Evolutionary conservation across 2,888 invertebrate species (phyloP).

Genomic region (Troglohyphantes excavatus): DNA sequence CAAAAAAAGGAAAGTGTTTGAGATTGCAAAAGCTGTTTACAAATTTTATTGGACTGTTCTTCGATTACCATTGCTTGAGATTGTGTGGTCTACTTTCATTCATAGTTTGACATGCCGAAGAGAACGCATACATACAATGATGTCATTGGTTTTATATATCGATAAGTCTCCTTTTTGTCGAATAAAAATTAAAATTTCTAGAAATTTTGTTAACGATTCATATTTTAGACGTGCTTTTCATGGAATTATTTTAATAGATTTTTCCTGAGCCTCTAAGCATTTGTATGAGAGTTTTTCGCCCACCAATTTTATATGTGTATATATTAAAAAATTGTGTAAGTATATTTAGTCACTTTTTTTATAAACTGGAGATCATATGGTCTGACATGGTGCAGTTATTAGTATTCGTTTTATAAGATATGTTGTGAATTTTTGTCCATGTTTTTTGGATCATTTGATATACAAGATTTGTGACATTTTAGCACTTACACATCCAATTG

Average conservation of each 20-base stretch:
- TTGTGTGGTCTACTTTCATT: slow-evolving; percentile 41
- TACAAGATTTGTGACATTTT: slow-evolving; percentile 78
- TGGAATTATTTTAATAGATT: slow-evolving; percentile 66
- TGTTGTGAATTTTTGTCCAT: slow-evolving; percentile 77
- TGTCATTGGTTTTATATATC: slow-evolving; percentile 15
- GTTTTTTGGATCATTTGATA: slow-evolving; percentile 78
- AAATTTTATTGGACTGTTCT: slow-evolving; percentile 21
- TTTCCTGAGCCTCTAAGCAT: slow-evolving; percentile 70
- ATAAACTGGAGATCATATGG: slow-evolving; percentile 50
- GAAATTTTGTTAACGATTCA: slow-evolving; percentile 48
- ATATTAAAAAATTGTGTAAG: slow-evolving; percentile 74
- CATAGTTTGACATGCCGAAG: slow-evolving; percentile 12
- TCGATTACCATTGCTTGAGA: slow-evolving; percentile 37
- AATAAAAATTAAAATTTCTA: slow-evolving; percentile 30
- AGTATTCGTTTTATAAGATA: slow-evolving; percentile 78
- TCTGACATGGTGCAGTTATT: slow-evolving; percentile 74
- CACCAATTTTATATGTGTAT: slow-evolving; percentile 77
- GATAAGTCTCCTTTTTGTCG: slow-evolving; percentile 45
- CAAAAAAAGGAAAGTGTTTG: slow-evolving; percentile 66
- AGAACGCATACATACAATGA: slow-evolving; percentile 3
- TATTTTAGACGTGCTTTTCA: slow-evolving; percentile 62
- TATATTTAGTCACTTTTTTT: slow-evolving; percentile 77
- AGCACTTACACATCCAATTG: slow-evolving; percentile 75
- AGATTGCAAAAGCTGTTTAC: slow-evolving; percentile 41
- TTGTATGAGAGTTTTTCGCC: slow-evolving; percentile 71